phyloP scores from a whole-genome alignment of 2,888 invertebrate species.

The Antheraea yamamai region DNA sequence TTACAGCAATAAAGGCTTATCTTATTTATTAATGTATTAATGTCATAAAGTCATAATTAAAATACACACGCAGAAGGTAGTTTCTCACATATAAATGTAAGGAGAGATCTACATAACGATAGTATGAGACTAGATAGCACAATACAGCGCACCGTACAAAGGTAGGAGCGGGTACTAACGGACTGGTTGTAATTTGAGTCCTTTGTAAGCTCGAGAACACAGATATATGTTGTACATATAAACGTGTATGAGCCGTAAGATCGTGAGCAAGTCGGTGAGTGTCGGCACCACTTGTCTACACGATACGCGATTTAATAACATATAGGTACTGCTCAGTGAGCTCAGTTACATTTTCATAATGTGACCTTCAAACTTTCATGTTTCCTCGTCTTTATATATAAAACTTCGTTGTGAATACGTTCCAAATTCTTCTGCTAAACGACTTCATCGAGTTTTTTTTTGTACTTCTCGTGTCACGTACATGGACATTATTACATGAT shows the following conservation, averaged over 20 bases:
- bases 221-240: constrained; percentile 14
- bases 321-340: constrained; percentile 17
- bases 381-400: neutral
- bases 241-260: constrained; percentile 37
- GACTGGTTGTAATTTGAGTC: constrained; percentile 58
- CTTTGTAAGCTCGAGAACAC: constrained; percentile 52
- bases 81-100: constrained; percentile 5
- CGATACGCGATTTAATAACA: constrained; percentile 58
- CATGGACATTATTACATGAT: no score
- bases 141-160: constrained; percentile 49
- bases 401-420: neutral
- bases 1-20: no score
- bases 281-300: constrained; percentile 40
- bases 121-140: constrained; percentile 52
- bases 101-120: constrained; percentile 36
- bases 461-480: no score
- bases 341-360: constrained; percentile 28
- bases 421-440: neutral
- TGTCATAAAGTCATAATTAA: no score
- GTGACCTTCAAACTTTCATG: constrained; percentile 28
- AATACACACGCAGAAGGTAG: neutral
- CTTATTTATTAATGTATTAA: no score
- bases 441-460: no score
- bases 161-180: constrained; percentile 43
- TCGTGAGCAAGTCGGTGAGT: constrained; percentile 44